Conservation (phyloP, 2,113 vertebrate genomes). For the Actenoides lindsayi region DNA sequence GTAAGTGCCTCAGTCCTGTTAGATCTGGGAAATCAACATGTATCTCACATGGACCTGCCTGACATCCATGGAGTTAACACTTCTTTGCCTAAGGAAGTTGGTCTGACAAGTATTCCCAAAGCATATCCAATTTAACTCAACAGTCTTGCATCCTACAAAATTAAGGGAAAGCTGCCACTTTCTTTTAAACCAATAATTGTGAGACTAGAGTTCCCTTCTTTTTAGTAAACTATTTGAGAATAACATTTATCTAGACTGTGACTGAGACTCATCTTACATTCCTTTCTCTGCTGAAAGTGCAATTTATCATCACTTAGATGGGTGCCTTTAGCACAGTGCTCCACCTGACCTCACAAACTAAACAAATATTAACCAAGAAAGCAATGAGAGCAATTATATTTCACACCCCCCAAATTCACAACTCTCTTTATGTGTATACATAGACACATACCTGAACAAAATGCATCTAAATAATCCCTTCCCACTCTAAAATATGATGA, state of each 20-base stretch:
- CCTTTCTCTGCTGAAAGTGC: neutral
- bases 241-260: neutral
- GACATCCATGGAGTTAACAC: too few relatives aligned
- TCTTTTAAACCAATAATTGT: too few relatives aligned
- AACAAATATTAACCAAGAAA: neutral
- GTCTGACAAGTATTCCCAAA: too few relatives aligned
- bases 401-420: neutral
- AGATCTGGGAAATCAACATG: too few relatives aligned
- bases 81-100: too few relatives aligned
- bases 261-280: neutral
- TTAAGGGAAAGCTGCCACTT: too few relatives aligned
- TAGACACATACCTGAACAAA: slow-evolving; percentile 27
- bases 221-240: neutral
- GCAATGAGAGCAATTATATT: neutral
- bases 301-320: neutral
- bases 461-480: slow-evolving; percentile 58
- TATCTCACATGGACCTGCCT: too few relatives aligned
- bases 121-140: too few relatives aligned
- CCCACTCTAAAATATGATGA: neutral
- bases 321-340: neutral
- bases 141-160: too few relatives aligned
- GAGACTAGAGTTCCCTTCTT: neutral
- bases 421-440: neutral
- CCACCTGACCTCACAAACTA: neutral
- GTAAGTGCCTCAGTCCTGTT: too few relatives aligned